These are phyloP conservation scores for Protobothrops mucrosquamatus DNA, from an alignment of 2,113 vertebrate species.

Conservation along the genomic window DNA sequence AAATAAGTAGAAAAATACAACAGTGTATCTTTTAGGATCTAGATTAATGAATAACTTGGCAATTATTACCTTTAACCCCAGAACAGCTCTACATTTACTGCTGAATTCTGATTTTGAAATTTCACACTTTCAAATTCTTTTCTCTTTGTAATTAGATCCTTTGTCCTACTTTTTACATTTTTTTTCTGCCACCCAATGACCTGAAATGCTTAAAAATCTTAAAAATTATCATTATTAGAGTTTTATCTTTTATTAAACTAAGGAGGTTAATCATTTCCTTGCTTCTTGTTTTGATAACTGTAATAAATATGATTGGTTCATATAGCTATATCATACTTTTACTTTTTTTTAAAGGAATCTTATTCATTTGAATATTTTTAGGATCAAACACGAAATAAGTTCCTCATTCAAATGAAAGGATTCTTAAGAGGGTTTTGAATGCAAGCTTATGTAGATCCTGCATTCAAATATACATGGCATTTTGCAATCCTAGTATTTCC, in stretches of 20 bases:
- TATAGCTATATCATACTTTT: background rate
- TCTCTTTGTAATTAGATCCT: background rate
- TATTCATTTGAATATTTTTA: background rate
- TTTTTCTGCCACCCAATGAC: background rate
- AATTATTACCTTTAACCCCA: slow-evolving; percentile 52
- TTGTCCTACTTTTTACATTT: background rate
- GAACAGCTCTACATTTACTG: slow-evolving; percentile 46
- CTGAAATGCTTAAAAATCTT: background rate
- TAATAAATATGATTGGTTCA: background rate
- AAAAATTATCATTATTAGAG: background rate
- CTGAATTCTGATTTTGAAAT: background rate
- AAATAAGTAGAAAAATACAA: background rate
- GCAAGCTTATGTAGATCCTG: background rate
- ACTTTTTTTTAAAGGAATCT: background rate
- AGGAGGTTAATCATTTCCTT: background rate
- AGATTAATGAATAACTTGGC: slow-evolving; percentile 63
- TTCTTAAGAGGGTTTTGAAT: background rate
- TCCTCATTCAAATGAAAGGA: background rate
- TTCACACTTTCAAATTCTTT: background rate
- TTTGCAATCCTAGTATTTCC: background rate
- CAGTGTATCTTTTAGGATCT: background rate
- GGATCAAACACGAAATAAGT: background rate
- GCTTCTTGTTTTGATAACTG: background rate
- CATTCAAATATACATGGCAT: background rate
- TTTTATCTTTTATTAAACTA: background rate